These are phyloP conservation scores for Hipparchia semele DNA, from an alignment of 2,888 invertebrate species.

Conservation along the genomic window DNA sequence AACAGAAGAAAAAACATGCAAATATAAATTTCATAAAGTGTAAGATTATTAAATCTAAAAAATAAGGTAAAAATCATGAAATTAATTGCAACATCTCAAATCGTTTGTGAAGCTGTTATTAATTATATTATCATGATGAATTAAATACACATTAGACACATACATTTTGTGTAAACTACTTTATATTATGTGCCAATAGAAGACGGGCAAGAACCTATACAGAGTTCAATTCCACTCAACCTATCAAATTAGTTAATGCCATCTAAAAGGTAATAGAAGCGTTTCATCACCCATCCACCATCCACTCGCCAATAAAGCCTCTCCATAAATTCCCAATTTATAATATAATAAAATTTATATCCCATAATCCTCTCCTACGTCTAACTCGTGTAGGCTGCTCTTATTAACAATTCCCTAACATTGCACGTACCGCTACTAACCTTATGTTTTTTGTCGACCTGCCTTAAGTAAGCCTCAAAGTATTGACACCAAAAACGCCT, in stretches of 20 bases:
- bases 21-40: too few species aligned
- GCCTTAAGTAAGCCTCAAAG: slow-evolving; percentile 47
- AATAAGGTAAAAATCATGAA: too few species aligned
- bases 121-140: too few species aligned
- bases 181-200: too few species aligned
- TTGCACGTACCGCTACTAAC: slow-evolving; percentile 57
- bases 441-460: slow-evolving; percentile 62
- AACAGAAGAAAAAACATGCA: too few species aligned
- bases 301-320: slow-evolving; percentile 51
- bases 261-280: slow-evolving; percentile 25
- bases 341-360: slow-evolving; percentile 78
- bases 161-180: too few species aligned
- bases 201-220: neutral
- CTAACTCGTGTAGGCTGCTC: slow-evolving; percentile 56
- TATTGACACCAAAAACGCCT: slow-evolving; percentile 44
- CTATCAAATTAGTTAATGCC: slow-evolving; percentile 30
- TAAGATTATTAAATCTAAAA: too few species aligned
- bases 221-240: slow-evolving; percentile 13
- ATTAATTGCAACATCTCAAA: too few species aligned
- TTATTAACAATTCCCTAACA: slow-evolving; percentile 76
- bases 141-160: too few species aligned
- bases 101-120: too few species aligned
- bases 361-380: slow-evolving; percentile 60
- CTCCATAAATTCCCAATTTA: slow-evolving; percentile 74
- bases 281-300: slow-evolving; percentile 28